These are phyloP conservation scores for Gyps fulvus DNA, from an alignment of 2,113 vertebrate species.

Conservation along the genomic window DNA sequence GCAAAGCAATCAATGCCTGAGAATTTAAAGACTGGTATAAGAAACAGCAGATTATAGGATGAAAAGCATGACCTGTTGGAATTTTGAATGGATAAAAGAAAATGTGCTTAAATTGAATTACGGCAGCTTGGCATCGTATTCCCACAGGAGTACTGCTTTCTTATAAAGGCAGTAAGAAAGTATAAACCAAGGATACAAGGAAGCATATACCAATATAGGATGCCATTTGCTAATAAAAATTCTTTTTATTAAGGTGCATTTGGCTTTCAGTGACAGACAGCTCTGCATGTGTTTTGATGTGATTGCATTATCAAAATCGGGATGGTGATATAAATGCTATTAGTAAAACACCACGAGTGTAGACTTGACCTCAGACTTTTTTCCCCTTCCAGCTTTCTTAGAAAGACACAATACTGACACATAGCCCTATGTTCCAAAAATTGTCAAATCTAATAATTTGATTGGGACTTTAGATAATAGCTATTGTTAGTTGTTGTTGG, in stretches of 20 bases:
- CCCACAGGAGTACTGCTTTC: neutral
- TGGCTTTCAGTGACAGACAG: neutral
- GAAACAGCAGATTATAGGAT: constrained; percentile 16
- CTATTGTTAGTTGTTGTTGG: neutral
- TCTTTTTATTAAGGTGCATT: neutral
- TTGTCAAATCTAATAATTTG: neutral
- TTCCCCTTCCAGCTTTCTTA: neutral
- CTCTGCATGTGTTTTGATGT: neutral
- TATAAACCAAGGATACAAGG: neutral
- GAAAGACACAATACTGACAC: neutral
- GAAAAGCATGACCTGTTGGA: constrained; percentile 2
- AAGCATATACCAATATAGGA: neutral
- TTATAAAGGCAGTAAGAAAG: neutral
- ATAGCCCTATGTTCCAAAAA: neutral
- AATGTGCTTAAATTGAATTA: constrained; percentile 22
- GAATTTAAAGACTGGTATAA: neutral
- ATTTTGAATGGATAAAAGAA: constrained; percentile 1
- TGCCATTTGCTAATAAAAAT: neutral
- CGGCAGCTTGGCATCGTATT: neutral
- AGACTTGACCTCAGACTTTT: neutral
- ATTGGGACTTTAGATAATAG: neutral
- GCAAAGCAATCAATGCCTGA: neutral
- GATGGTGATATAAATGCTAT: neutral
- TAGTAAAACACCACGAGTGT: neutral
- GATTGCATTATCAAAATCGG: neutral